Base-by-base conservation (phyloP, 23 tunicate species). In the Diplosoma virens region DNA sequence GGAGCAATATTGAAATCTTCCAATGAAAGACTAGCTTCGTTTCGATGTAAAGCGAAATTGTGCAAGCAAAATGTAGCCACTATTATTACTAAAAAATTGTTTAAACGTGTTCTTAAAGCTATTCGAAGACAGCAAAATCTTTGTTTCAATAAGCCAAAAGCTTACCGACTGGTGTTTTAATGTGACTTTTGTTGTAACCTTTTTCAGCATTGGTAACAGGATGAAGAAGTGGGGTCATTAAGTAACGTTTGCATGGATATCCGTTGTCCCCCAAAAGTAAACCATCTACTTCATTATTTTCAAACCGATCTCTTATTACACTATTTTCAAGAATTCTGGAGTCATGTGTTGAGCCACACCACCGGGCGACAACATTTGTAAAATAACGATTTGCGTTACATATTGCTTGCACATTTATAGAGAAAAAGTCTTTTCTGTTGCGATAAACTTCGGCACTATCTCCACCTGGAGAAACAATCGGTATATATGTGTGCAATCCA, bases 291-390 rank as follows among this genome's bases (percentile, higher is more conserved):
- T 20, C 27, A 21, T 33, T 47, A 33, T 79, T 72, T 64, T 86
- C 93, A 71, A 79, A 81, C 58, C 46, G 30, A 30, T 46, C 66
- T 33, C 71, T 52, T 24, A 86, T 24, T 4, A 14, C 18, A 58
- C 75, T 59, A 45, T 79, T 73, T 58, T 73, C 76, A 36, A 86
- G 72, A 24, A 86, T 86, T 20, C 80, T 32, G 37, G 47, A 18
- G 48, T 80, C 93, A 35, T 79, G 85, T 1, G 77, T 66, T 24
- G 85, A 79, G 5, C 93, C 93, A 20, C 76, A 55, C 93, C 85
- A 80, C 11, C 93, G 48, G 47, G 47, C 37, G 5, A 86, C 93
- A 30, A 79, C 11, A 50, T 72, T 72, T 3, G 80, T 86, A 41
- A 86, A 72, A 11, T 6, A 33, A 55, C 67, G 59, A 32, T 60